Conservation (phyloP, 2,888 invertebrate species). For the Campaea margaritaria region DNA sequence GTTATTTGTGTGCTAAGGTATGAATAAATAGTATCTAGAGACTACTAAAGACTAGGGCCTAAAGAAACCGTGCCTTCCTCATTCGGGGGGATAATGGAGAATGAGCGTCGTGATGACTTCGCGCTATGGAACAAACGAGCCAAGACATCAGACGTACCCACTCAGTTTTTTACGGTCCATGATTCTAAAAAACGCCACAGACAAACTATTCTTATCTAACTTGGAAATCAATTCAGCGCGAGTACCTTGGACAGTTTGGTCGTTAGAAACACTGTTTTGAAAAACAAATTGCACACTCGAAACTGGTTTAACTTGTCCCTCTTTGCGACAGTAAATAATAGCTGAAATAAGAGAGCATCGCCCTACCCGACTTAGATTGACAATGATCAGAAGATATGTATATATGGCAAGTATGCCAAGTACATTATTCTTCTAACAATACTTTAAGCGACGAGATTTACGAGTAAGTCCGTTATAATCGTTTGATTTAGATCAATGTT, state of each 20-base stretch:
- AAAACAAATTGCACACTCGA: slow-evolving; percentile 42
- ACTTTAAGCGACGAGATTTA: slow-evolving; percentile 35
- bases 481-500: slow-evolving; percentile 63
- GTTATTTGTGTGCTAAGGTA: too few species aligned
- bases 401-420: slow-evolving; percentile 37
- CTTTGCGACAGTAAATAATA: slow-evolving; percentile 53
- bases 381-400: slow-evolving; percentile 51
- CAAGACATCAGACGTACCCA: slow-evolving; percentile 31
- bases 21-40: too few species aligned
- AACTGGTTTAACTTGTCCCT: slow-evolving; percentile 56
- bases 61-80: slow-evolving; percentile 9
- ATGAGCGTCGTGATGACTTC: slow-evolving; percentile 34
- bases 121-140: slow-evolving; percentile 37
- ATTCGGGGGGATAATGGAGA: slow-evolving; percentile 31
- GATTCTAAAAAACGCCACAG: slow-evolving; percentile 36
- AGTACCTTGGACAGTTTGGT: slow-evolving; percentile 23
- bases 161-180: slow-evolving; percentile 36
- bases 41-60: neutral
- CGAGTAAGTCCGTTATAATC: slow-evolving; percentile 64
- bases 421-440: slow-evolving; percentile 43
- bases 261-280: slow-evolving; percentile 32
- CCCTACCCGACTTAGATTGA: slow-evolving; percentile 58
- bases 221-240: slow-evolving; percentile 41
- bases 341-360: slow-evolving; percentile 55
- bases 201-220: slow-evolving; percentile 42